Percentiles rank a stretch among this genome's conserved stretches.
Conservation (phyloP, 2,888 invertebrate species). For the Odontocerum albicorne region DNA sequence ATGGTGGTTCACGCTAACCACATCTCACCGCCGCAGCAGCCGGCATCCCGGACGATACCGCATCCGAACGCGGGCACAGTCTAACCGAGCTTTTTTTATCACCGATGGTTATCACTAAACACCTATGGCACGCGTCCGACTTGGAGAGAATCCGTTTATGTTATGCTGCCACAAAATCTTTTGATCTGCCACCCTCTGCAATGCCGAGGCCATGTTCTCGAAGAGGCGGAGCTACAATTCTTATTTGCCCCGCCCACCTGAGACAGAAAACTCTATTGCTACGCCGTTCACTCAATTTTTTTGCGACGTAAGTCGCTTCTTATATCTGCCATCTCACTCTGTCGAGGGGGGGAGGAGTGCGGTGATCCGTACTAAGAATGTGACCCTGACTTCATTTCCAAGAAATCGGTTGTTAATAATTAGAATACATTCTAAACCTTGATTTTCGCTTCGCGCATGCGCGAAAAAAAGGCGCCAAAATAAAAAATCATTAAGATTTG, state of each 20-base stretch:
- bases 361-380: conserved; percentile 29
- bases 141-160: conserved; percentile 21
- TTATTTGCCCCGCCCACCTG: neutral
- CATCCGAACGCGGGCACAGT: conserved; percentile 27
- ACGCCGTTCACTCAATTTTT: conserved; percentile 38
- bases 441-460: neutral
- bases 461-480: no score
- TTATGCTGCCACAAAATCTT: conserved; percentile 19
- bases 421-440: conserved; percentile 36
- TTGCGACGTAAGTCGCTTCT: conserved; percentile 19
- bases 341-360: conserved; percentile 3
- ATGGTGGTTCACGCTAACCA: conserved; percentile 32
- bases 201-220: conserved; percentile 36
- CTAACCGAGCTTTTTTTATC: neutral
- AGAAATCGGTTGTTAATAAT: conserved; percentile 46
- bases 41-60: conserved; percentile 32
- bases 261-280: conserved; percentile 30
- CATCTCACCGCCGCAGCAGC: conserved; percentile 40
- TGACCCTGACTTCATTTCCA: conserved; percentile 38
- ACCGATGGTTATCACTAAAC: conserved; percentile 1
- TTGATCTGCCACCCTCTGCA: conserved; percentile 39
- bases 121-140: conserved; percentile 21
- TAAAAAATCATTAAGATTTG: no score
- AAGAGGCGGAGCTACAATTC: conserved; percentile 1
- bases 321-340: neutral